Base-by-base conservation (phyloP, 2,888 invertebrate genomes). In the Lasioglossum pauxillum region DNA sequence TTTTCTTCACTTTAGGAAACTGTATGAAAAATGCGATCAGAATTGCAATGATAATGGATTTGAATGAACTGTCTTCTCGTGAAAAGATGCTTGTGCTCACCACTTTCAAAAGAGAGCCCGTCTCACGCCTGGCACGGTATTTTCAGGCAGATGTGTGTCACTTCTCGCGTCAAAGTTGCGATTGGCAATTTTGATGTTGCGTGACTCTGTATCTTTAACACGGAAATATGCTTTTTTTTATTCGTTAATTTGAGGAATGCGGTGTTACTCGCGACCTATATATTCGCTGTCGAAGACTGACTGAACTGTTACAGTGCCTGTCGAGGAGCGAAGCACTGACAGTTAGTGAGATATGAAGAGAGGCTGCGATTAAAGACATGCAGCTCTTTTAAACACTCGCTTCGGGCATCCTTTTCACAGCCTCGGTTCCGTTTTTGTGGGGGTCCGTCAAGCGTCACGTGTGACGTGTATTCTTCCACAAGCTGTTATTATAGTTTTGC, bases 151-250 rank as follows among this genome's bases (percentile, higher is more conserved):
- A 67, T 31, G 31, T 67, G 67, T 35, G 35, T 31, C 67, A 16
- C 72, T 44, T 44, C 81, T 81, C 44, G 60, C 19, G 67, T 57
- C 81, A 57, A 71, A 75, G 31, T 64, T 80, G 64, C 72, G n/a
- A 38, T 35, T n/a, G 49, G 19, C 31, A 31, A 74, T 74, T 46
- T 31, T 23, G 31, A 23, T 12, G 72, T 38, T 35, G 76, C 69
- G 60, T 79, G 72, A 80, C 78, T 64, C 64, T 73, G 60, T 46
- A 69, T 57, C 35, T 31, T 31, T 31, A 67, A 67, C 35, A 67
- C 67, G 67, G 19, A 67, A 67, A 67, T 67, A 19, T 35, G 35
- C 23, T 19, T 35, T 19, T 46, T 31, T 67, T 67, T 60, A 19
- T 8, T 23, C 16, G 10, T 35, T 67, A 67, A 67, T 67, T 67